Evolutionary conservation across 2,113 vertebrate genomes (phyloP).

Genomic region (Cercopithecus mona): DNA sequence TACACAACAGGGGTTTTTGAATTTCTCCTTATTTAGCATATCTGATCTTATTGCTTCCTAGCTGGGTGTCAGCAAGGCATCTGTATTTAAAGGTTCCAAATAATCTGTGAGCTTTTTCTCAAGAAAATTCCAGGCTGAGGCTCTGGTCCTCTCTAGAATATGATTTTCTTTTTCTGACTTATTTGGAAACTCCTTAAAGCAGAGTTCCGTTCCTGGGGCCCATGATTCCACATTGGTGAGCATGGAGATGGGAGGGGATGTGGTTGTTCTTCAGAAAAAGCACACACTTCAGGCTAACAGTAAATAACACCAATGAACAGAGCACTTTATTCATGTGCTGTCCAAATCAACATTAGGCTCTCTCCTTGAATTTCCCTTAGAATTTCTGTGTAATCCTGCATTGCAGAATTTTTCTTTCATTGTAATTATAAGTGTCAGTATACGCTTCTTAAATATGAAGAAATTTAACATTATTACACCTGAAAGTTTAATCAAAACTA

Average conservation of each 20-base stretch:
- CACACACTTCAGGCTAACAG: background rate
- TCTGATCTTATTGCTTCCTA: background rate
- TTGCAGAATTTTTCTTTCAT: background rate
- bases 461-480: background rate
- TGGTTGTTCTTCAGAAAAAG: background rate
- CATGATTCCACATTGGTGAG: background rate
- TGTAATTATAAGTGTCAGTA: background rate
- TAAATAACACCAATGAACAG: background rate
- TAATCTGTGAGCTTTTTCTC: background rate
- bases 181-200: background rate
- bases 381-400: background rate
- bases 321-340: background rate
- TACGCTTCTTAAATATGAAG: background rate
- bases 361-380: background rate
- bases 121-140: slow-evolving; percentile 7
- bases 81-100: background rate
- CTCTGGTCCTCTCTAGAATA: background rate
- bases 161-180: background rate
- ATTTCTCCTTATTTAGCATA: background rate
- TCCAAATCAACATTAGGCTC: too few relatives aligned
- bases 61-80: background rate
- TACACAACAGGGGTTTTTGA: background rate
- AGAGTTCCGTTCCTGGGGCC: background rate
- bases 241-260: background rate
- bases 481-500: background rate